Base-by-base conservation (phyloP, 2,888 invertebrate species). In the Heliconius ismenius region DNA sequence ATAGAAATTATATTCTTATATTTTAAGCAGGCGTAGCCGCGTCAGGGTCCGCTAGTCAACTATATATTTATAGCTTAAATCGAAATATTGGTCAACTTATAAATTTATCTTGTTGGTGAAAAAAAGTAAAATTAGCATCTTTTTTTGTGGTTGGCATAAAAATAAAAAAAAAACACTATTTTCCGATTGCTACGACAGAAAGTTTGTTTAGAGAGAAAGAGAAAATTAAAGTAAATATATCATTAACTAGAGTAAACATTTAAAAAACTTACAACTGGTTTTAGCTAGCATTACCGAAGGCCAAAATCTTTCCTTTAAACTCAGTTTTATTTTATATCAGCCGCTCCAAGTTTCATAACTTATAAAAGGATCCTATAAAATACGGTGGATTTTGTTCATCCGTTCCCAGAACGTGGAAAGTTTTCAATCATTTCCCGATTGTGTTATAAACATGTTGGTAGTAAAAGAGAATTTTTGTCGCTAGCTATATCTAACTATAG, bases 361-460 rank as follows among this genome's bases (percentile, higher is more conserved):
- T 70, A 58, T 43, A 43, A 67, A 67, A 67, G 67, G 15, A 39
- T 58, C 32, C 32, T 32, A 32, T 54, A 70, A 70, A 70, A 70
- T 70, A 32, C 21, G 32, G 32, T 15, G 9, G 24, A 58, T 58
- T 58, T 58, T 54, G 36, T 58, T 24, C 54, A 58, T 28, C 54
- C 21, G n/a, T 15, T 70, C n/a, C 15, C 36, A 4, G 70, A 54
- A 58, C n/a, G 4, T 32, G 13, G 15, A 70, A 58, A 70, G 70
- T 70, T 58, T 70, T 58, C 32, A 70, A 70, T 70, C 15, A 58
- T 70, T 70, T 58, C 36, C 54, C 36, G 15, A 58, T 58, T 70
- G 32, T 58, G 58, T 54, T 54, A 69, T 54, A 39, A 28, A 54
- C 21, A 54, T 28, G n/a, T 28, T 21, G 10, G 49, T 21, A 18